Evolutionary conservation across 2,888 invertebrate genomes (phyloP), one percentile per base, ranked within the genome.

Genomic region (Notodonta ziczac): DNA sequence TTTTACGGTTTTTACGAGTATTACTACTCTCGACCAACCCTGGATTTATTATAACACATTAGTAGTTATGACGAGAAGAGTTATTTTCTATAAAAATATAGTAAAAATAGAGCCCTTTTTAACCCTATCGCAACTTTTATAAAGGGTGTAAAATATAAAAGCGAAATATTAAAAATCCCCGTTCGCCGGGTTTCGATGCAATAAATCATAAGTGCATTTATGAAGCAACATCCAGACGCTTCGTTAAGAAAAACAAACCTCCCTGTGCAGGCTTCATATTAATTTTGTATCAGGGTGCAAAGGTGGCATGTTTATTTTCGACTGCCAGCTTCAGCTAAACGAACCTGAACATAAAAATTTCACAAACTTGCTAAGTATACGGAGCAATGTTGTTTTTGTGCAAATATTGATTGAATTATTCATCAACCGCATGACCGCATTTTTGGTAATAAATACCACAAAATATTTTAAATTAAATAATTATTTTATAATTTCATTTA

Each of bases 171-270:
- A 82, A 85, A 83, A 82, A 79, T 75, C 58, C 61, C 69, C 70
- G 72, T 71, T 80, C 77, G 79, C 75, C 74, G 62, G 77, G 82
- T 82, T 80, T 76, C 82, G 79, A 81, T 74, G 85, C 80, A 84
- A 89, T 89, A 87, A 87, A 88, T 89, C 86, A 86, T 85, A 87
- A 88, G 82, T 86, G 85, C 85, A 90, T 88, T 24, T 89, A 87
- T 83, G 81, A 78, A 78, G 81, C 74, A 78, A 70, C 78, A 72
- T 71, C 74, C 70, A 76, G 80, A 79, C 80, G 81, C 84, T 85
- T 87, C 86, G 87, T 88, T 89, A 89, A 77, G 83, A 76, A 88
- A 84, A 88, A 85, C 84, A 89, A 86, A 87, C 85, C 80, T 83
- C 78, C 70, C 77, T 76, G 62, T 61, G 63, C 53, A 67, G 59